These are phyloP conservation scores for Sebastiscus albofasciatus DNA, from an alignment of 2,797 vertebrate genomes.

Conservation along the genomic window DNA sequence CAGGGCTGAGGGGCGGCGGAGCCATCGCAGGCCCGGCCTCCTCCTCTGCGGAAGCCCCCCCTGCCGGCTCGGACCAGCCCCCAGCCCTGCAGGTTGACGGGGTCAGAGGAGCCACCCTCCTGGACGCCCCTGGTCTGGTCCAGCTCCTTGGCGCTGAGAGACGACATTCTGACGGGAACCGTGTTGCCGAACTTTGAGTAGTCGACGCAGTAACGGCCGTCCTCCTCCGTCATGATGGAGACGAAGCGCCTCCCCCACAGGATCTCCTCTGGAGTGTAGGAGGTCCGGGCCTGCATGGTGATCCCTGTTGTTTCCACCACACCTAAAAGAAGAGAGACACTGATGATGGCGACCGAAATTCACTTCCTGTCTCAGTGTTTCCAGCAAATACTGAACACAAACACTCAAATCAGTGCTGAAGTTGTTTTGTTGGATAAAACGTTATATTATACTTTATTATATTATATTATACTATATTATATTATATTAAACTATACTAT, in stretches of 20 bases:
- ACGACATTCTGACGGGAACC: conserved; percentile 87
- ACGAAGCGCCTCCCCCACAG: conserved; percentile 96
- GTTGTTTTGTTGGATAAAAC: too few relatives aligned
- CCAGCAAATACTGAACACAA: background rate
- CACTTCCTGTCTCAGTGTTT: background rate
- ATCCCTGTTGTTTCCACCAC: conserved; percentile 98
- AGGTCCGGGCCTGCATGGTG: conserved; percentile 95
- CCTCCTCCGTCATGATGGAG: conserved; percentile 94
- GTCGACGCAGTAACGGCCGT: conserved; percentile 93
- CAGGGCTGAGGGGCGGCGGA: conserved; percentile 68
- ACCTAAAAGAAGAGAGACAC: conserved; percentile 55
- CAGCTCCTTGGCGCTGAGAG: conserved; percentile 93
- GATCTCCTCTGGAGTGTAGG: conserved; percentile 95
- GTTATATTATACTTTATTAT: too few relatives aligned
- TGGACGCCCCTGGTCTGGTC: conserved; percentile 85
- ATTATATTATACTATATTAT: too few relatives aligned
- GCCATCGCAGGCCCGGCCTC: conserved; percentile 68
- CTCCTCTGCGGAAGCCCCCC: conserved; percentile 83
- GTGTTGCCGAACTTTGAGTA: conserved; percentile 99
- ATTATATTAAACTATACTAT: too few relatives aligned
- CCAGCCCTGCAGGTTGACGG: conserved; percentile 80
- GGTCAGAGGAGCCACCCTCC: conserved; percentile 57
- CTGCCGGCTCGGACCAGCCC: conserved; percentile 83
- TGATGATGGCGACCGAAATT: background rate
- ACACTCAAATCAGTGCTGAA: too few relatives aligned